These are phyloP conservation scores for Phrixothrix hirtus DNA, from an alignment of 2,888 invertebrate genomes.

Conservation along the genomic window DNA sequence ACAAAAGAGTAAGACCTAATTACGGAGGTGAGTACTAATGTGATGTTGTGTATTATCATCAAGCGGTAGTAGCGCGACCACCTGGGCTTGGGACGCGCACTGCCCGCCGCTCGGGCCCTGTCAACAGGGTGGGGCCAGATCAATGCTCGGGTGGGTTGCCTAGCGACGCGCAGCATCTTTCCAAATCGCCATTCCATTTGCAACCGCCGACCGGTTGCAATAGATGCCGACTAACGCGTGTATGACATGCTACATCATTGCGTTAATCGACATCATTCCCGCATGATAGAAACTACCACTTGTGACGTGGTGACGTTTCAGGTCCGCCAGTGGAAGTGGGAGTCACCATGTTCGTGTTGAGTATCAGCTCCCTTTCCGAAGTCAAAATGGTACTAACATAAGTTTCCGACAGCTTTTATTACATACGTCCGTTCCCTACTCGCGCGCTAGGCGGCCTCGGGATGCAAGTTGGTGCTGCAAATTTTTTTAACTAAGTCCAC, in stretches of 20 bases:
- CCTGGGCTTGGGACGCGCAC: constrained; percentile 34
- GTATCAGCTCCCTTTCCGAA: constrained; percentile 98
- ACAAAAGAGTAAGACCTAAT: constrained; percentile 99
- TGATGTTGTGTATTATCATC: constrained; percentile 24
- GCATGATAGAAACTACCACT: constrained; percentile 39
- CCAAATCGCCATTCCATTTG: constrained; percentile 55
- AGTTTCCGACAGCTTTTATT: constrained; percentile 41
- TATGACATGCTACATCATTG: constrained; percentile 18
- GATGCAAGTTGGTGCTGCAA: constrained; percentile 47
- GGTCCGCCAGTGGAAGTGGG: constrained; percentile 97
- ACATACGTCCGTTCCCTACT: constrained; percentile 49
- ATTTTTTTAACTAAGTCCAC: constrained; percentile 70
- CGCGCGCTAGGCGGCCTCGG: constrained; percentile 54
- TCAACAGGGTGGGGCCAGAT: constrained; percentile 55
- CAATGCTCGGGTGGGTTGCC: constrained; percentile 54
- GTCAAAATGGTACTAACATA: constrained; percentile 85
- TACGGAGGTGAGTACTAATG: constrained; percentile 83
- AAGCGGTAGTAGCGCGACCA: constrained; percentile 36
- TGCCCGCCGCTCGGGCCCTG: constrained; percentile 45
- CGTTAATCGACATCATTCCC: constrained; percentile 27
- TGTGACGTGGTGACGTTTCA: constrained; percentile 66
- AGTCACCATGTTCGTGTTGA: constrained; percentile 97
- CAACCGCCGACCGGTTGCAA: constrained; percentile 51
- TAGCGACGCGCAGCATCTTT: constrained; percentile 50
- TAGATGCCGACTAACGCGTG: constrained; percentile 43